Base-by-base conservation (phyloP, 2,113 vertebrate species). In the Oncorhynchus clarkii region DNA sequence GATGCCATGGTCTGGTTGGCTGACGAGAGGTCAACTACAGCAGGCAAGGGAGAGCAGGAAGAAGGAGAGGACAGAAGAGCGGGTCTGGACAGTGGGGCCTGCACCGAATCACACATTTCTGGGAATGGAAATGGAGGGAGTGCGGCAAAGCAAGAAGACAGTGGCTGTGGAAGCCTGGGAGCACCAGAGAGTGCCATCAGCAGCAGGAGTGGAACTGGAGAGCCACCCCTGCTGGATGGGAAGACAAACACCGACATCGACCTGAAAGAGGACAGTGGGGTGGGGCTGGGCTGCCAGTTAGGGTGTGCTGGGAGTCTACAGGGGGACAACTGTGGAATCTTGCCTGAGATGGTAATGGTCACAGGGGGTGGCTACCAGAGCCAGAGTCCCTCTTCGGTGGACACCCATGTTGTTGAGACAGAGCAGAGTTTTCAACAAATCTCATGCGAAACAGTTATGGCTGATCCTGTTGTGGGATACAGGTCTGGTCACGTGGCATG, bases 1-100 rank as follows among this genome's bases (percentile, higher is more conserved):
- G 31, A 82, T 9, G 48, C 2, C n/a, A 84, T 84, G 65, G 76
- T 16, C 39, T 14, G 22, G 60, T 20, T 13, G 13, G 27, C 69
- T 12, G 51, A 73, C 24, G 26, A 78, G 12, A 74, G 60, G 4
- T 67, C 57, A 2, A 75, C 66, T 3, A 22, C 67, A 7, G 7
- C 73, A n/a, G 13, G 18, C 11, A 70, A 16, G 0, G 1, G 48
- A 31, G 49, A 24, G 14, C 69, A 81, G 0, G 71, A 78, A 1
- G 80, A 64, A 5, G 76, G 72, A 1, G 84, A 87, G 12, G 83
- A 87, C 29, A 78, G 82, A 14, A 89, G 87, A 72, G 84, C 89
- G 62, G 92, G 91, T 72, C 66, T 89, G 71, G 91, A 94, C 82
- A 94, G 92, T 0, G 91, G 93, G 0, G 75, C 93, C 7, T 83